Evolutionary conservation across 2,113 vertebrate genomes (phyloP), one percentile per base, ranked within the genome.

Genomic region (Syrmaticus mikado): DNA sequence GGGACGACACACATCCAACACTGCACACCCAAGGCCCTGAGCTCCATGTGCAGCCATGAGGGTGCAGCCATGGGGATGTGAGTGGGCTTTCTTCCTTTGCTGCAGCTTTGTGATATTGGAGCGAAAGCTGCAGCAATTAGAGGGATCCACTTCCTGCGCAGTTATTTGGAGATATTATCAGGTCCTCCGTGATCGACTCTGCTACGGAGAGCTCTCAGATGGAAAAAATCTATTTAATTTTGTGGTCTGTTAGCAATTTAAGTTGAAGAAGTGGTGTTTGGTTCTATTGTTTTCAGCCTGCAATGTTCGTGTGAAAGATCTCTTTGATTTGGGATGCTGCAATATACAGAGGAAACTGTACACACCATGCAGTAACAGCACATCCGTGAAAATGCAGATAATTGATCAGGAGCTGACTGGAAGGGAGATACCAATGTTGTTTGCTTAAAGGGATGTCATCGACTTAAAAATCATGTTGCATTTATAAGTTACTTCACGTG

Each of bases 181-280:
- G 12, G 72, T 80, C 55, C 71, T 55, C 61, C 53, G 8, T 2
- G 43, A 82, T 22, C 21, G 0, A 20, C 58, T 91, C 28, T 17
- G 57, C 73, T 57, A 67, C 2, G 0, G 2, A 82, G 83, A 89
- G 78, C 4, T 66, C 94, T 87, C 94, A 89, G 95, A 92, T 91
- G 95, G 94, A 80, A 95, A 90, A 85, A 70, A 70, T 87, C 91
- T 55, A 38, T 82, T 94, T 93, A 71, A 67, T 89, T 76, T 74
- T 82, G 91, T 74, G 60, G 78, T 91, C 95, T 96, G 94, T 73
- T 95, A 87, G 84, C 84, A 96, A 96, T 95, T 95, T 72, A 53
- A 89, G 64, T 10, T 76, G 86, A 91, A 94, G 89, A 90, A 92
- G 62, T 90, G 77, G 84, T 64, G 84, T 2, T 82, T 78, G 20